Percentiles rank a stretch among this genome's conserved stretches.
phyloP scores from a whole-genome alignment of 2,113 vertebrate genomes.

The Anolis sagrei region DNA sequence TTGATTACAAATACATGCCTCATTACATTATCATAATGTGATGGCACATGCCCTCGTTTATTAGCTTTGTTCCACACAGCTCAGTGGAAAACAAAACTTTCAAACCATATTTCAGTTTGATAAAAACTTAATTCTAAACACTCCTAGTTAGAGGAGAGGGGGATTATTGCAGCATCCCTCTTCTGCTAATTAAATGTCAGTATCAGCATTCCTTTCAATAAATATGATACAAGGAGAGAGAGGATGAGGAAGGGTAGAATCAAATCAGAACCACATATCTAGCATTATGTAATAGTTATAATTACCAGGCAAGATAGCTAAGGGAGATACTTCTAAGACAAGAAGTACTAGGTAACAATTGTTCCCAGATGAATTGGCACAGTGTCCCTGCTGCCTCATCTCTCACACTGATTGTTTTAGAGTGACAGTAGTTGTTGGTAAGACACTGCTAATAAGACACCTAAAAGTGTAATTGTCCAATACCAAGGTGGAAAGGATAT shows the following conservation, averaged over 20 bases:
- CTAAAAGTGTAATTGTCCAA: neutral
- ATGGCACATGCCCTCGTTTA: neutral
- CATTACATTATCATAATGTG: conserved; percentile 2
- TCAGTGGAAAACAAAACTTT: conserved; percentile 8
- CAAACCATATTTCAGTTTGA: neutral
- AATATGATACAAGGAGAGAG: neutral
- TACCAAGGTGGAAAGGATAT: neutral
- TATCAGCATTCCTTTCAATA: too few relatives aligned
- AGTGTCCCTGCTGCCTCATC: neutral
- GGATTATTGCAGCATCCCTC: too few relatives aligned
- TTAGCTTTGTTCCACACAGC: neutral
- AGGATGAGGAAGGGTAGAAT: neutral
- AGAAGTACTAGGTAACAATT: neutral
- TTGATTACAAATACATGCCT: neutral
- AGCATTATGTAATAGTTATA: neutral
- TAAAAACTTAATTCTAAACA: neutral
- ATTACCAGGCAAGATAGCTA: neutral
- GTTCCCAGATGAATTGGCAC: neutral
- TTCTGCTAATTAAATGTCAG: too few relatives aligned
- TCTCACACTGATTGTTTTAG: neutral
- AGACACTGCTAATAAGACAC: too few relatives aligned
- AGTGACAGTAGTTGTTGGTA: too few relatives aligned
- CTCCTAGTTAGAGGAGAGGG: too few relatives aligned
- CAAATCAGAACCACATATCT: too few relatives aligned
- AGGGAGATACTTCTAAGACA: neutral